Percentiles rank a stretch among this genome's conserved stretches.
Evolutionary conservation across 53 echinoderm and acorn worm genomes (phyloP).

Genomic region (Patiria pectinifera): DNA sequence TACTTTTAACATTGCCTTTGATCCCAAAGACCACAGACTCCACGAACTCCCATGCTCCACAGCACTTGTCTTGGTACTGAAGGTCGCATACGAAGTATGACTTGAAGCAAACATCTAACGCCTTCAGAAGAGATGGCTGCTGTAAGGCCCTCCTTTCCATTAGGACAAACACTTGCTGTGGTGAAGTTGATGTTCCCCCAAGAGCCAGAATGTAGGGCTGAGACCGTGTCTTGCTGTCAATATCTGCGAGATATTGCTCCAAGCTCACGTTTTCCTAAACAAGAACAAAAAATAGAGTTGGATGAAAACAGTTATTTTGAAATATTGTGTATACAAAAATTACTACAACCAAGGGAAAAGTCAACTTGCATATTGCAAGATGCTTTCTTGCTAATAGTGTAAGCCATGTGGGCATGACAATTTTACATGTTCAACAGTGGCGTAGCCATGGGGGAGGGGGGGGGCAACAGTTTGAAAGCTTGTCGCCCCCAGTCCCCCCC

Average conservation of each 20-base stretch:
- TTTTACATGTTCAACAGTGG: neutral
- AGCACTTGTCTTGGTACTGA: constrained; percentile 48
- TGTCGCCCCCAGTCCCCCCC: too few species aligned
- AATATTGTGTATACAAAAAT: neutral
- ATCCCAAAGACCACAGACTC: constrained; percentile 36
- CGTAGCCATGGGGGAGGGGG: too few species aligned
- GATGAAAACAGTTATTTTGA: neutral
- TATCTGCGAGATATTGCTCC: constrained; percentile 40
- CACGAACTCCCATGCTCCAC: constrained; percentile 50
- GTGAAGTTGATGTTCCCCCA: neutral
- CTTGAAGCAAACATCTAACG: constrained; percentile 50
- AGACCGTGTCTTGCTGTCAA: constrained; percentile 1
- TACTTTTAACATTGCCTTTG: constrained; percentile 29
- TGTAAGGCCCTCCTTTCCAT: neutral
- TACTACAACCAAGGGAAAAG: neutral
- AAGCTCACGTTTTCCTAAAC: constrained; percentile 17
- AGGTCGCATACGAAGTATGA: constrained; percentile 39
- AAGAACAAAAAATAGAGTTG: neutral
- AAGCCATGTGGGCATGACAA: neutral
- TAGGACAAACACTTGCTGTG: neutral
- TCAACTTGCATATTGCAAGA: neutral
- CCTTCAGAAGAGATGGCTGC: constrained; percentile 47
- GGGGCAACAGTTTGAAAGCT: too few species aligned
- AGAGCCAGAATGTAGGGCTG: constrained; percentile 51
- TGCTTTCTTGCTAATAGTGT: neutral